Base-by-base conservation (phyloP, 2,888 invertebrate genomes). In the Pocota personata region DNA sequence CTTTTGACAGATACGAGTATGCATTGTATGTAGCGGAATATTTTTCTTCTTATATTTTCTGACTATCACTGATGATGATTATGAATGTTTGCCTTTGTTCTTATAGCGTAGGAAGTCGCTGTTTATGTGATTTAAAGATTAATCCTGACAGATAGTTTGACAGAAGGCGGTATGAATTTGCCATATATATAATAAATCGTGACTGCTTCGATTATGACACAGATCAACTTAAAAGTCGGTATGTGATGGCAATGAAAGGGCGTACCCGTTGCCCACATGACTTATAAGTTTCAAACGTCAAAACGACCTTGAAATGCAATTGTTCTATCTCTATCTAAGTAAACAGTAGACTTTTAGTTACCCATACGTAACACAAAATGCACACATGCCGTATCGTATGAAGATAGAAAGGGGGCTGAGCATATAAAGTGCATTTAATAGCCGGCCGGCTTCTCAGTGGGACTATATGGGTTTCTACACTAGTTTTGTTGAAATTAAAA, bases 371-470 rank as follows among this genome's bases (percentile, higher is more conserved):
- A 57, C 10, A 21, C 12, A 57, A 8, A 46, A 5, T 14, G 35
- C 30, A 43, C 73, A 84, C 69, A 60, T 75, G 82, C 66, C 40
- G 16, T 35, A 21, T 19, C 32, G 55, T 71, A 27, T 32, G 32
- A 37, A 24, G 4, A 21, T 6, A 27, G 40, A 8, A 43, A 19
- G 80, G 10, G 43, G 21, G 14, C 40, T 21, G n/a, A n/a, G n/a
- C n/a, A 60, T 43, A 43, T 72, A 58, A 76, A 82, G 71, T 76
- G 71, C 86, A 77, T 72, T 86, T 86, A 86, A 86, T 86, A 62
- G 82, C 82, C 62, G 71, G 86, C 64, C 86, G 82, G 82, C 76
- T 62, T 72, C 7, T 48, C 27, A 72, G 60, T 86, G 76, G 64
- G 60, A 67, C 55, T 76, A 24, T 58, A 60, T 76, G 72, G 62